Conservation (phyloP, 2,888 invertebrate genomes). For the Cynaeus angustus region DNA sequence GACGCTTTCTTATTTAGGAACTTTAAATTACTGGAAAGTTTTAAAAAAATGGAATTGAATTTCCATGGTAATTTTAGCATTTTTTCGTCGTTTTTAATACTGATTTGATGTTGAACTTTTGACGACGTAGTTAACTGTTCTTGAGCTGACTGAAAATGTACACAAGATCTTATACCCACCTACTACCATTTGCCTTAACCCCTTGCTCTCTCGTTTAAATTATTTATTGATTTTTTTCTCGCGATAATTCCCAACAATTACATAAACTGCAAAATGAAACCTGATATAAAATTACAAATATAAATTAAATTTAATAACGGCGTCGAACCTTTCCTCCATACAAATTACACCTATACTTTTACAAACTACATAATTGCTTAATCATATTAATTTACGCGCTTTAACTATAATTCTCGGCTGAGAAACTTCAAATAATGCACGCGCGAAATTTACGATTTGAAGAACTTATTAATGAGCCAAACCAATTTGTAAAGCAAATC, state of each 20-base stretch:
- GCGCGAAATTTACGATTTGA: constrained; percentile 36
- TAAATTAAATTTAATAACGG: constrained; percentile 42
- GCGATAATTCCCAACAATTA: constrained; percentile 19
- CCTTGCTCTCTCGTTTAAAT: constrained; percentile 15
- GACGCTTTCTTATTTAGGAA: too few relatives aligned
- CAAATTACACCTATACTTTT: constrained; percentile 39
- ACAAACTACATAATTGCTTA: constrained; percentile 42
- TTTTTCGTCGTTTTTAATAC: too few relatives aligned
- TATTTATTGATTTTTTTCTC: constrained; percentile 16
- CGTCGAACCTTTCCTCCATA: constrained; percentile 32
- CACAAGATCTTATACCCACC: too few relatives aligned
- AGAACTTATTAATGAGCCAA: constrained; percentile 14
- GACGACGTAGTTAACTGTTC: too few relatives aligned
- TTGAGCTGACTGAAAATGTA: too few relatives aligned
- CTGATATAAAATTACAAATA: constrained; percentile 38
- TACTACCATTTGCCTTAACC: neutral
- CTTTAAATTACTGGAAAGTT: too few relatives aligned
- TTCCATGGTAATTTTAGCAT: too few relatives aligned
- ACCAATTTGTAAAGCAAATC: constrained; percentile 23
- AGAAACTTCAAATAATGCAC: constrained; percentile 24
- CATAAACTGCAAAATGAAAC: constrained; percentile 37
- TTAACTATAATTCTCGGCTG: constrained; percentile 25
- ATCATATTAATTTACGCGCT: constrained; percentile 38
- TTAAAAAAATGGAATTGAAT: too few relatives aligned
- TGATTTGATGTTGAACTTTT: too few relatives aligned